These are phyloP conservation scores for Leptatherina wallacei DNA, from an alignment of 2,797 vertebrate genomes.

Conservation along the genomic window DNA sequence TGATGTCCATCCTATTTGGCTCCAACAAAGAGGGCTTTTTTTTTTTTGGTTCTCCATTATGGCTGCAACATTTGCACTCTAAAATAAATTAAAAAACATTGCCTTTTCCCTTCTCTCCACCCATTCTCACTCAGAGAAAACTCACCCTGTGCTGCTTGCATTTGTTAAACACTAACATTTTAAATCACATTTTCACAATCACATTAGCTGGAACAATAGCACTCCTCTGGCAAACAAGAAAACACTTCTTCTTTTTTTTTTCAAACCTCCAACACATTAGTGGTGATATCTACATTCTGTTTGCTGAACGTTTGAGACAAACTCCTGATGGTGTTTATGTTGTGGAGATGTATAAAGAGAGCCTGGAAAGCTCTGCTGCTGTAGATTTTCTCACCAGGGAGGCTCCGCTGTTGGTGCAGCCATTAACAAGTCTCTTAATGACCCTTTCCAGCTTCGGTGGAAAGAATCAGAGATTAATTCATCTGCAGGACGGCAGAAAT, in stretches of 20 bases:
- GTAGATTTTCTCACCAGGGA: not conserved
- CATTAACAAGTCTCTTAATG: not conserved
- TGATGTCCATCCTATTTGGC: not conserved
- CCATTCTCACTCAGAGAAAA: conserved; percentile 14
- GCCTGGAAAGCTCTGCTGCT: conserved; percentile 1
- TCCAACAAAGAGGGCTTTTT: too few species aligned
- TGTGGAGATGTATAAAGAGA: not conserved
- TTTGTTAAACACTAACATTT: conserved; percentile 40
- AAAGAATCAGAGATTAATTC: not conserved
- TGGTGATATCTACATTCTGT: conserved; percentile 1
- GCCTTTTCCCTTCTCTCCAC: not conserved
- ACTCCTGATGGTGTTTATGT: too few species aligned
- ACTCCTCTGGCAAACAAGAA: not conserved
- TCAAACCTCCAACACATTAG: conserved; percentile 2
- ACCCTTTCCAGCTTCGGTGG: not conserved
- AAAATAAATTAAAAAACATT: conserved; percentile 25
- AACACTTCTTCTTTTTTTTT: not conserved
- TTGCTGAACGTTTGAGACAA: too few species aligned
- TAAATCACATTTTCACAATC: conserved; percentile 12
- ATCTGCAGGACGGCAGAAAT: too few species aligned
- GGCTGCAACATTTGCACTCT: conserved; percentile 28
- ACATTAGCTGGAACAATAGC: not conserved
- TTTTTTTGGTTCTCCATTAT: conserved; percentile 1
- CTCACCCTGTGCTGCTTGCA: not conserved
- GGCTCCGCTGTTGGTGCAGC: not conserved